Conservation (phyloP, 1,140 invertebrate species). For the Leptestheria dahalacensis region DNA sequence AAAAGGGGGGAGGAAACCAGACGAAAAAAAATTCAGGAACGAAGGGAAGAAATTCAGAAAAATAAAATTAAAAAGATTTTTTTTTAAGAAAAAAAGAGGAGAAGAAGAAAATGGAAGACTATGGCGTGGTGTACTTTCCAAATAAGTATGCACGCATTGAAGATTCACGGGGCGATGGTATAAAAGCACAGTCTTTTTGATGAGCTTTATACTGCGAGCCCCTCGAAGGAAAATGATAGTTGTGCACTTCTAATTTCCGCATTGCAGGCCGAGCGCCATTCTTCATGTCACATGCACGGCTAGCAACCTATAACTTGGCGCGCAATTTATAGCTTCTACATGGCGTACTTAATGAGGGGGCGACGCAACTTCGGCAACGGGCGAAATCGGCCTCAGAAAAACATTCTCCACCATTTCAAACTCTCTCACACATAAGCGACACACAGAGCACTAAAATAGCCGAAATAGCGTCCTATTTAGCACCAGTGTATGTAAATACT, state of each 20-base stretch:
- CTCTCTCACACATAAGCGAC: too few species aligned
- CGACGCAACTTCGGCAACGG: background rate
- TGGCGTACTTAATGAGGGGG: conserved; percentile 12
- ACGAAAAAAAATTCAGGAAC: too few species aligned
- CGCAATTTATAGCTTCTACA: conserved; percentile 11
- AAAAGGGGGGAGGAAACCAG: too few species aligned
- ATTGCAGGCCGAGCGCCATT: conserved; percentile 2
- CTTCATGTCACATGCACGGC: background rate
- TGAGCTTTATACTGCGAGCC: conserved; percentile 6
- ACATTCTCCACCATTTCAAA: too few species aligned
- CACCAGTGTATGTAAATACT: too few species aligned
- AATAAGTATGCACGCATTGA: background rate
- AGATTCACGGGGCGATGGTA: background rate
- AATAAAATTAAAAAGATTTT: too few species aligned
- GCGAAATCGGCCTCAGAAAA: background rate
- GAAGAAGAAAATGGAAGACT: background rate
- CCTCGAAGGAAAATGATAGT: conserved; percentile 4
- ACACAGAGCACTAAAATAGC: too few species aligned
- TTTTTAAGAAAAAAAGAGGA: too few species aligned
- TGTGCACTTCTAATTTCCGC: background rate
- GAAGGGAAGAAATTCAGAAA: too few species aligned
- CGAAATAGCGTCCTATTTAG: too few species aligned
- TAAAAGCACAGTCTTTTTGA: background rate
- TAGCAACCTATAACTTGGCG: conserved; percentile 13
- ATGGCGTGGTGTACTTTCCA: background rate